phyloP scores from a whole-genome alignment of 1,140 invertebrate species.

The Hirudo medicinalis region DNA sequence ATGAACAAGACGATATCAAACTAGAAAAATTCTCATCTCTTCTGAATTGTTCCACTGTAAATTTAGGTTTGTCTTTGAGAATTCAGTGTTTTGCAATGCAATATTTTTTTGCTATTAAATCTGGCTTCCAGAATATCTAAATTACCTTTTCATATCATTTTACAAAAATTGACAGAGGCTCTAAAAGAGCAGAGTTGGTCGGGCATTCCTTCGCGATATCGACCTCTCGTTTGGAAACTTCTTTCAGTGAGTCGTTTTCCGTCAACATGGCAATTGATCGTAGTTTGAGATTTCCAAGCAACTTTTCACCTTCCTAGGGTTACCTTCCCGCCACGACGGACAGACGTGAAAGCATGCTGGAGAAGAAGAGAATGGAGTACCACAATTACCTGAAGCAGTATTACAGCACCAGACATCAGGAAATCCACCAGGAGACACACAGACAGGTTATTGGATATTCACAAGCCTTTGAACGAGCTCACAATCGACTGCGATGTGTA shows the following conservation, averaged over 20 bases:
- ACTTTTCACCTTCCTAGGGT: conserved; percentile 46
- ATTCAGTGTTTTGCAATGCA: too few species aligned
- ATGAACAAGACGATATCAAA: too few species aligned
- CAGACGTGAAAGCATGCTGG: conserved; percentile 61
- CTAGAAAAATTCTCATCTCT: too few species aligned
- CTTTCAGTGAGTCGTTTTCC: conserved; percentile 51
- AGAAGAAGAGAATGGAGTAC: conserved; percentile 86
- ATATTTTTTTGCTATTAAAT: too few species aligned
- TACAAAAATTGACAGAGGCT: conserved; percentile 46
- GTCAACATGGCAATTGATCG: background rate
- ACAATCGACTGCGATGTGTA: too few species aligned
- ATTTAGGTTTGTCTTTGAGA: too few species aligned
- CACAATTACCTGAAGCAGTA: conserved; percentile 87
- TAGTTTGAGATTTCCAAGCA: background rate
- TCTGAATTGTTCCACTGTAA: too few species aligned
- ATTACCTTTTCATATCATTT: too few species aligned
- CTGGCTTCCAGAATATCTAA: too few species aligned
- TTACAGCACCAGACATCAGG: conserved; percentile 81
- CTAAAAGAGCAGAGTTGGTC: conserved; percentile 84
- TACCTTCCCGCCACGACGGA: conserved; percentile 83
- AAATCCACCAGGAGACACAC: conserved; percentile 82
- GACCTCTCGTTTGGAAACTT: conserved; percentile 59
- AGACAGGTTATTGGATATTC: conserved; percentile 51
- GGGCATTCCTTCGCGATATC: conserved; percentile 72
- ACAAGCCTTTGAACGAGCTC: background rate